A percentile compares a stretch with the other conserved stretches of the same genome.
These are phyloP conservation scores for Macroglossus sobrinus DNA, from an alignment of 2,113 vertebrate genomes.

Conservation along the genomic window DNA sequence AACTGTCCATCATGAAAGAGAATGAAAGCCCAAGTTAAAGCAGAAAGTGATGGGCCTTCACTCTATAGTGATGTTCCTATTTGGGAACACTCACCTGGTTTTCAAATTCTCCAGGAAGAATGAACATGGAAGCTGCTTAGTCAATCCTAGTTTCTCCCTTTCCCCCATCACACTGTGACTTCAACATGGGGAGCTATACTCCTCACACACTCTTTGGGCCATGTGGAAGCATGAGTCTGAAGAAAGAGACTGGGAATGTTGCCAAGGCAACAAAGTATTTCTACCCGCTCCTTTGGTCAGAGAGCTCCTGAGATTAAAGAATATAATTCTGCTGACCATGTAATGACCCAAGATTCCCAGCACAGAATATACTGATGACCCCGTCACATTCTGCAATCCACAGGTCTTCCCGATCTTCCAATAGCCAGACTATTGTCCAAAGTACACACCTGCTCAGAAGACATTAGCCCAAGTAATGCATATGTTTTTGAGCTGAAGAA, in stretches of 20 bases:
- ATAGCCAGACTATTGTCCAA: constrained; percentile 86
- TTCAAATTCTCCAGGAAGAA: constrained; percentile 94
- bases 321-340: constrained; percentile 89
- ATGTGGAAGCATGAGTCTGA: constrained; percentile 89
- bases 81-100: constrained; percentile 91
- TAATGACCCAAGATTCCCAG: constrained; percentile 87
- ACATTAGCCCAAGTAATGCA: constrained; percentile 90
- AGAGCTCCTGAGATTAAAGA: constrained; percentile 88
- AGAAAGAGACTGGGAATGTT: constrained; percentile 89
- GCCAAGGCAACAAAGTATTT: constrained; percentile 92
- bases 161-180: constrained; percentile 84
- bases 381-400: constrained; percentile 80
- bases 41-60: constrained; percentile 93
- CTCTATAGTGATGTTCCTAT: constrained; percentile 92
- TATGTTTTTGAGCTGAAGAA: constrained; percentile 95
- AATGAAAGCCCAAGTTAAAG: constrained; percentile 94
- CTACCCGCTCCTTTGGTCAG: constrained; percentile 90
- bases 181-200: constrained; percentile 85
- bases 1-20: constrained; percentile 86
- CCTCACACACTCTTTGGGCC: constrained; percentile 85
- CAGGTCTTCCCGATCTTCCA: constrained; percentile 89
- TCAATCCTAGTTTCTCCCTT: constrained; percentile 88
- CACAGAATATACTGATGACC: constrained; percentile 82
- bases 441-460: constrained; percentile 86
- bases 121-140: constrained; percentile 89